Percentiles rank a stretch among this genome's conserved stretches.
Evolutionary conservation across 2,797 vertebrate genomes (phyloP).

Genomic region (Lophotriccus pileatus): DNA sequence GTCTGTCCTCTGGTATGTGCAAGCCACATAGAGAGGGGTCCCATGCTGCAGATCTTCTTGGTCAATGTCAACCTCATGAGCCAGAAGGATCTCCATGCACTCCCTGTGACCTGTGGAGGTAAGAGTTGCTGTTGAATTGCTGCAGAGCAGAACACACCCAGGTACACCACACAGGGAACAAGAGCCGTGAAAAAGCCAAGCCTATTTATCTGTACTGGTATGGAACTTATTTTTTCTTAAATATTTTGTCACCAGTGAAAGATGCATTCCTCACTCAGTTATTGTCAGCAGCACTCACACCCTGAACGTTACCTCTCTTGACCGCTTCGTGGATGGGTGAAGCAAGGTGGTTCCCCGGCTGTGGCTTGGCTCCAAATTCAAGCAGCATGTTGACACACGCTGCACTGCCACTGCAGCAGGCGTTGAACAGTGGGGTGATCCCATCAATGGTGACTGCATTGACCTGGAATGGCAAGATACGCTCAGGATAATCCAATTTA

Average conservation of each 20-base stretch:
- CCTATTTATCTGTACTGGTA: not conserved
- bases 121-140: not conserved
- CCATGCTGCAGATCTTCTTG: conserved; percentile 80
- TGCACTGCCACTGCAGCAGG: conserved; percentile 85
- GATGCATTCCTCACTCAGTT: not conserved
- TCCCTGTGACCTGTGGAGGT: conserved; percentile 81
- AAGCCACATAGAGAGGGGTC: conserved; percentile 86
- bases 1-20: conserved; percentile 73
- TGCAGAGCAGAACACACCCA: not conserved
- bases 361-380: conserved; percentile 74
- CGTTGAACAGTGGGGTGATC: conserved; percentile 85
- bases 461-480: conserved; percentile 70
- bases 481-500: rapidly evolving
- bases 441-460: conserved; percentile 82
- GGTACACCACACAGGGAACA: not conserved
- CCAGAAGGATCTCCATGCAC: conserved; percentile 89
- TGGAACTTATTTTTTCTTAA: rapidly evolving
- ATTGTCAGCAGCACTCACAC: not conserved
- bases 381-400: conserved; percentile 84
- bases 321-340: conserved; percentile 87
- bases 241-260: not conserved
- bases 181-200: not conserved
- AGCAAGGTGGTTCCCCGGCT: conserved; percentile 67
- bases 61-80: conserved; percentile 81
- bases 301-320: conserved; percentile 78